These are phyloP conservation scores for Cliona cf. orientalis DNA, from an alignment of 37 sponge, comb jelly and placozoan species.

Conservation along the genomic window DNA sequence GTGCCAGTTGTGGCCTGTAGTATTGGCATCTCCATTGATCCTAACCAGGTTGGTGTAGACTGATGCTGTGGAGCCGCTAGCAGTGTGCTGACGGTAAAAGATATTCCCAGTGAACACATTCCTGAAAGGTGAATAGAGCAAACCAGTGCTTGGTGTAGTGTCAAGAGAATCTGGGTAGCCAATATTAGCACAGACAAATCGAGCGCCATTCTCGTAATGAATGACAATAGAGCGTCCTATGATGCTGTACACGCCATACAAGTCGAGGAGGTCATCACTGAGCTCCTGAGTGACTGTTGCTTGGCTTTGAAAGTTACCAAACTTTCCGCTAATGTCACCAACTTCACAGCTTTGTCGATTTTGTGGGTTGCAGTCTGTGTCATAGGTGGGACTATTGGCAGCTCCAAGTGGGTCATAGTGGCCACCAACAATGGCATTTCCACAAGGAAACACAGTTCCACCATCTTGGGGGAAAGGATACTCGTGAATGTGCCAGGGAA, in stretches of 20 bases:
- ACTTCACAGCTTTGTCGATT: constrained; percentile 49
- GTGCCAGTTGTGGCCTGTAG: constrained; percentile 70
- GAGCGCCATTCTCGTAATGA: constrained; percentile 9
- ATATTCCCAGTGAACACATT: constrained; percentile 49
- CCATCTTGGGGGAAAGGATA: constrained; percentile 39
- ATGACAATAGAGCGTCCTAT: constrained; percentile 77
- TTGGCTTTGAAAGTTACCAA: constrained; percentile 27
- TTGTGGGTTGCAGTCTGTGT: background rate
- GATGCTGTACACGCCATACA: constrained; percentile 62
- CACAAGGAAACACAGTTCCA: constrained; percentile 22
- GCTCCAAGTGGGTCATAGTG: constrained; percentile 65
- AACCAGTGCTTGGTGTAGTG: background rate
- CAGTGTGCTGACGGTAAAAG: constrained; percentile 32
- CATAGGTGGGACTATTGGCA: constrained; percentile 1
- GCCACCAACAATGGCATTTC: constrained; percentile 17
- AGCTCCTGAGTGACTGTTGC: background rate
- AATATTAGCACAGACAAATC: constrained; percentile 71
- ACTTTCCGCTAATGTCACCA: constrained; percentile 77
- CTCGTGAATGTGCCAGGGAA: constrained; percentile 67
- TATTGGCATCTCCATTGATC: background rate
- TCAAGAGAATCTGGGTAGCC: background rate
- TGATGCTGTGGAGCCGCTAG: constrained; percentile 16
- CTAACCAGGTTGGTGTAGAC: constrained; percentile 40
- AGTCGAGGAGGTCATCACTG: constrained; percentile 18
- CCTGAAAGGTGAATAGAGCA: constrained; percentile 60